phyloP scores from a whole-genome alignment of 2,888 invertebrate genomes.

The Synanthedon tipuliformis region DNA sequence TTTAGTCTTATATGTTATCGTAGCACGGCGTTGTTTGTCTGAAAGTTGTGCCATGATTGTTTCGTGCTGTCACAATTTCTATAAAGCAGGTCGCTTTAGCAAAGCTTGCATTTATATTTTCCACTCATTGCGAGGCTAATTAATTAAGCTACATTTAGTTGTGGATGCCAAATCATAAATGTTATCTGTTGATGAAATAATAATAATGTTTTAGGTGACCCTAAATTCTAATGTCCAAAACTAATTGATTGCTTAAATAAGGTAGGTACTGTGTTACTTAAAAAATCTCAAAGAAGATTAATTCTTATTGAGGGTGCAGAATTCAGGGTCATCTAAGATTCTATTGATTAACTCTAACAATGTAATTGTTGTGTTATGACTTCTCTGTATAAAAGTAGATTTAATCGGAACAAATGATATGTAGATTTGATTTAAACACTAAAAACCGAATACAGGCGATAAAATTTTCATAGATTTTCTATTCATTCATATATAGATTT shows the following conservation, averaged over 20 bases:
- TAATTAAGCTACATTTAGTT: constrained; percentile 49
- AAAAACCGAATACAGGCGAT: constrained; percentile 48
- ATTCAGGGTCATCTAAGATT: too few species aligned
- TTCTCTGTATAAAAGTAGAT: constrained; percentile 34
- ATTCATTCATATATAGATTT: too few species aligned
- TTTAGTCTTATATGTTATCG: too few species aligned
- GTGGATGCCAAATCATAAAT: constrained; percentile 62
- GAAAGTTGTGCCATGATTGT: constrained; percentile 15
- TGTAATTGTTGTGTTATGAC: constrained; percentile 23
- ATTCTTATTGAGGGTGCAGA: too few species aligned
- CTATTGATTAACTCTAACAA: too few species aligned
- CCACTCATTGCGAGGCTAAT: constrained; percentile 39
- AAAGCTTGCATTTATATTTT: constrained; percentile 54
- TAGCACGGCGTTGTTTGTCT: neutral
- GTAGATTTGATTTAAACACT: constrained; percentile 52
- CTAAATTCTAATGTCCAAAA: neutral
- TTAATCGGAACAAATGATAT: constrained; percentile 36
- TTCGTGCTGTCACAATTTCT: constrained; percentile 6
- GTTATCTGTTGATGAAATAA: constrained; percentile 19
- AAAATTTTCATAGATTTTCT: constrained; percentile 65
- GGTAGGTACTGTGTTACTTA: too few species aligned
- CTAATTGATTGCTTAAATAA: too few species aligned
- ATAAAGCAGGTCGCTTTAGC: constrained; percentile 10
- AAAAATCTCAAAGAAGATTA: too few species aligned
- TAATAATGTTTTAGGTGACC: neutral